phyloP scores from a whole-genome alignment of 2,888 invertebrate species.

The Gryllus longicercus region DNA sequence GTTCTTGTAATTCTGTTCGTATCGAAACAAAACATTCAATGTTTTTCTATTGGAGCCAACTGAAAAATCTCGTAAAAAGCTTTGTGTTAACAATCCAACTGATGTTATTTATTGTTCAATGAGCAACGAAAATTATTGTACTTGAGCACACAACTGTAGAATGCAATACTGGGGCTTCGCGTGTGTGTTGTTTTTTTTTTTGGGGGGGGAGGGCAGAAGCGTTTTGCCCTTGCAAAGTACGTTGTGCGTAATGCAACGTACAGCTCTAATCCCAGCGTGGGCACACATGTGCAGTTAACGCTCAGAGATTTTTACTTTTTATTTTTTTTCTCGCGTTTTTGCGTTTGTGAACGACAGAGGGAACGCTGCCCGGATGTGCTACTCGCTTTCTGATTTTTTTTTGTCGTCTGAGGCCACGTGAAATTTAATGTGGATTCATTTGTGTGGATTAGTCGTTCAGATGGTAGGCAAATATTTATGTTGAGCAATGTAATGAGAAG shows the following conservation, averaged over 20 bases:
- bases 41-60: conserved; percentile 12
- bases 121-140: conserved; percentile 29
- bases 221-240: background rate
- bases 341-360: background rate
- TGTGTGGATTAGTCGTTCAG: too few species aligned
- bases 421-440: background rate
- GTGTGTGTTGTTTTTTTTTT: background rate
- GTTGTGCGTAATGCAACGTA: background rate
- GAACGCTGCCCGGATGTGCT: background rate
- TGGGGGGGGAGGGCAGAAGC: background rate
- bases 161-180: background rate
- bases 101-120: conserved; percentile 32
- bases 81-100: conserved; percentile 25
- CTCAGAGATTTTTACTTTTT: background rate
- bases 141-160: conserved; percentile 6
- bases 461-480: too few species aligned
- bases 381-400: background rate
- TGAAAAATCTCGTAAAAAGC: conserved; percentile 32
- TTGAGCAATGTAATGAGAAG: too few species aligned
- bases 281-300: background rate
- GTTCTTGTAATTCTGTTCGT: conserved; percentile 30
- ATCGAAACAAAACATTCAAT: conserved; percentile 27
- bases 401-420: background rate
- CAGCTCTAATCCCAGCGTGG: background rate
- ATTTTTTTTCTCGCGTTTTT: background rate